phyloP scores from a whole-genome alignment of 2,888 invertebrate genomes.

The Chironomus riparius region DNA sequence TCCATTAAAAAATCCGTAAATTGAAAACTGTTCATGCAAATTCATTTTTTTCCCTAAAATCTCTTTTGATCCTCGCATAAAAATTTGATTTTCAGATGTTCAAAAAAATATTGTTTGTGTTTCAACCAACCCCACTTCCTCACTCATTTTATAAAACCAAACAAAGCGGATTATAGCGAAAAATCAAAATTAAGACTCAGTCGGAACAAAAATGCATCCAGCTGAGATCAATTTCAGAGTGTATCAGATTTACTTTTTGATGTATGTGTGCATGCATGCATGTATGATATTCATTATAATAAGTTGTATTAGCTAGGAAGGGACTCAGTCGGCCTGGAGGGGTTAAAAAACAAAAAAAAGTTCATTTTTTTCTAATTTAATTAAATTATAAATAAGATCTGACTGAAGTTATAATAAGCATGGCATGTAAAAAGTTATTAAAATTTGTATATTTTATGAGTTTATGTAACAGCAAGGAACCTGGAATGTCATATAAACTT shows the following conservation, averaged over 20 bases:
- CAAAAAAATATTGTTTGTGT: no score
- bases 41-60: no score
- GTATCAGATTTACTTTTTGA: background rate
- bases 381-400: slow-evolving; percentile 1
- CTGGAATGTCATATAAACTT: background rate
- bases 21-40: no score
- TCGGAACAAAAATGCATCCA: background rate
- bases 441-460: slow-evolving; percentile 2
- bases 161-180: no score
- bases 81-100: no score
- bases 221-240: background rate
- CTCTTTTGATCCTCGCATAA: no score
- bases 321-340: background rate
- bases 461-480: background rate
- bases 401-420: background rate
- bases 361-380: background rate
- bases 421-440: background rate
- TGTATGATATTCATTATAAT: background rate
- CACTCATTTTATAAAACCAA: no score
- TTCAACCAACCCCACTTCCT: no score
- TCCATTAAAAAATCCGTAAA: no score
- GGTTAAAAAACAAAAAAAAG: background rate
- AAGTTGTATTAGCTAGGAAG: background rate
- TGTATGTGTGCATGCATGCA: background rate
- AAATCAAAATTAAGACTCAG: no score